Evolutionary conservation across 1,140 invertebrate species (phyloP).

Genomic region (Maniola jurtina): DNA sequence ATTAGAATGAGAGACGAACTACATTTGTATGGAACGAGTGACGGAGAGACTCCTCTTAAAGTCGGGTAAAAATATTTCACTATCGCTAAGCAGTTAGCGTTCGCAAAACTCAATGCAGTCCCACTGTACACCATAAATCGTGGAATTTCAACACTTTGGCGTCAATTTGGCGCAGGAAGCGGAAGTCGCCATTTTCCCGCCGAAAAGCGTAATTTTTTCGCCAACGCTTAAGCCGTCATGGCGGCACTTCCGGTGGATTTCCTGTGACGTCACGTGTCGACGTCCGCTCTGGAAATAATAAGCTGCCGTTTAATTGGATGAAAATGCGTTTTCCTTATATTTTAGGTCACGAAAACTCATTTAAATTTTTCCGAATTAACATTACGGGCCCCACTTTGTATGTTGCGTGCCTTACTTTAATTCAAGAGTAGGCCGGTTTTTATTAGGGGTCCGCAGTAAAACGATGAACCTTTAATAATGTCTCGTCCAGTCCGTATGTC

Average conservation of each 20-base stretch:
- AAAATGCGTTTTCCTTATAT: conserved; percentile 4
- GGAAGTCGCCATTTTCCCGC: conserved; percentile 35
- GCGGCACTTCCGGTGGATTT: conserved; percentile 32
- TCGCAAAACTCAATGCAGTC: too few species aligned
- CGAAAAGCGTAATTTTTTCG: conserved; percentile 34
- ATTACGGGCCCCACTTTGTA: not conserved
- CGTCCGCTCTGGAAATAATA: conserved; percentile 27
- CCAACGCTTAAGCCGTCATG: conserved; percentile 36
- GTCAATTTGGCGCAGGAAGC: conserved; percentile 30
- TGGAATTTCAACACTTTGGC: conserved; percentile 28
- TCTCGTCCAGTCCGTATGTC: too few species aligned
- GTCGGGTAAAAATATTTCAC: too few species aligned
- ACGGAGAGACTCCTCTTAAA: too few species aligned
- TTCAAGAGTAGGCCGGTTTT: too few species aligned
- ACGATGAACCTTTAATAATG: too few species aligned
- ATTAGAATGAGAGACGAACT: too few species aligned
- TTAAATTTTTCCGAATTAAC: not conserved
- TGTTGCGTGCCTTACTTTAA: too few species aligned
- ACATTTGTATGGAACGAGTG: too few species aligned
- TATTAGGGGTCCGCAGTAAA: too few species aligned
- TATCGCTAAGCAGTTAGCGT: too few species aligned
- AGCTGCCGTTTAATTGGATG: conserved; percentile 27
- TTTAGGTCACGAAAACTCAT: not conserved
- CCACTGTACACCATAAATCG: conserved; percentile 19
- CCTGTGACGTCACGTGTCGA: conserved; percentile 35